Evolutionary conservation across 2,888 invertebrate species (phyloP).

Genomic region (Odontomyia ornata): DNA sequence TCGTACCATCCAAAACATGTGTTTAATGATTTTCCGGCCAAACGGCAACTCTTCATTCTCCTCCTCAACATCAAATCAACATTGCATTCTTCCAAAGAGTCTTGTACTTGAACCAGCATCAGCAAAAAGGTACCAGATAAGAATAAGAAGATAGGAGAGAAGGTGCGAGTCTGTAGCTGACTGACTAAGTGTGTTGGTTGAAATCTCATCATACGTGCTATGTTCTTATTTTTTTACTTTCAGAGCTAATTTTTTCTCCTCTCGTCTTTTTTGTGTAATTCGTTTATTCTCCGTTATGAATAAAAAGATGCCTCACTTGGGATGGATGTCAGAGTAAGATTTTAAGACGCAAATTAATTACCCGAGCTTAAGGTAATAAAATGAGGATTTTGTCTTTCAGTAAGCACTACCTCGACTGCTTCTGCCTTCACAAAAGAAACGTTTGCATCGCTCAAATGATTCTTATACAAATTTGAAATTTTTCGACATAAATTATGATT

Average conservation of each 20-base stretch:
- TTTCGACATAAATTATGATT: conserved; percentile 16
- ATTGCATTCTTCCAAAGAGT: background rate
- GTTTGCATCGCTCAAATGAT: background rate
- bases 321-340: conserved; percentile 33
- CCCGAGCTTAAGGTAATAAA: conserved; percentile 43
- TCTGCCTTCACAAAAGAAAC: background rate
- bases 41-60: no score
- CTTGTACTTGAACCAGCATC: no score
- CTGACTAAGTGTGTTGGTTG: background rate
- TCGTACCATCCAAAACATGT: background rate
- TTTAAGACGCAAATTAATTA: conserved; percentile 43
- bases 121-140: background rate
- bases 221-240: no score
- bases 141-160: conserved; percentile 18
- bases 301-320: conserved; percentile 15
- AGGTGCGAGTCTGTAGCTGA: conserved; percentile 3
- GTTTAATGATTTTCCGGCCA: background rate
- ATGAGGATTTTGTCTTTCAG: conserved; percentile 24
- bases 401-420: conserved; percentile 8
- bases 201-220: no score
- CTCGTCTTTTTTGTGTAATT: background rate
- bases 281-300: background rate
- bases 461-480: background rate
- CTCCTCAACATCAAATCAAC: background rate
- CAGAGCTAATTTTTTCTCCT: no score